Conservation (phyloP, 2,113 vertebrate genomes). For the Vombatus ursinus region DNA sequence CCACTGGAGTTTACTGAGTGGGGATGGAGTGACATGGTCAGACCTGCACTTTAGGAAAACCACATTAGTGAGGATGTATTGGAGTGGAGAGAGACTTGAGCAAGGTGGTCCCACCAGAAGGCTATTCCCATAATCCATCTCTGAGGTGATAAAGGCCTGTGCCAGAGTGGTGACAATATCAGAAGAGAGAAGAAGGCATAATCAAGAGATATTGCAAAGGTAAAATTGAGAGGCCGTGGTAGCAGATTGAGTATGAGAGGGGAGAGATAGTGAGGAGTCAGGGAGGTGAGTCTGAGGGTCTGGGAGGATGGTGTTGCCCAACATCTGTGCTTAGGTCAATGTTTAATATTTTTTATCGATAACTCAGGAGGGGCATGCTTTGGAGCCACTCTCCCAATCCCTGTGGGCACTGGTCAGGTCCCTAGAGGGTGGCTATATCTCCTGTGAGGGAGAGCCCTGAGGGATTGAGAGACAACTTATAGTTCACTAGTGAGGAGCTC, state of each 20-base stretch:
- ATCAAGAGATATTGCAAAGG: not conserved
- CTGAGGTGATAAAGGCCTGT: not conserved
- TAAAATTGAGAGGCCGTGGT: not conserved
- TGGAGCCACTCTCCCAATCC: not conserved
- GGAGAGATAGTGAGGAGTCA: not conserved
- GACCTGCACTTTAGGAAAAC: not conserved
- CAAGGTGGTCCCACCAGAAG: not conserved
- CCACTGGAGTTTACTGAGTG: not conserved
- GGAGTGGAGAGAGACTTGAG: not conserved
- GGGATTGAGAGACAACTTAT: not conserved
- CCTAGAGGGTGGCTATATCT: not conserved
- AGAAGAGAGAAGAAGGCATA: not conserved
- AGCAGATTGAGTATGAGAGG: not conserved
- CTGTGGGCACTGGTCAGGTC: not conserved
- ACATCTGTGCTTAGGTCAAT: not conserved
- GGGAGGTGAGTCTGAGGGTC: not conserved
- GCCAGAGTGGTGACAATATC: not conserved
- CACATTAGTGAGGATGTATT: not conserved
- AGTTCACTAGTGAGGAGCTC: not conserved
- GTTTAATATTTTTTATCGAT: not conserved
- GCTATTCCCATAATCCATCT: not conserved
- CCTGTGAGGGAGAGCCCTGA: not conserved
- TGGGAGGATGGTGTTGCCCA: not conserved
- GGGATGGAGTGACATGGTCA: not conserved
- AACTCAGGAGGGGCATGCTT: not conserved